These are phyloP conservation scores for Eupithecia centaureata DNA, from an alignment of 2,888 invertebrate species.

Conservation along the genomic window DNA sequence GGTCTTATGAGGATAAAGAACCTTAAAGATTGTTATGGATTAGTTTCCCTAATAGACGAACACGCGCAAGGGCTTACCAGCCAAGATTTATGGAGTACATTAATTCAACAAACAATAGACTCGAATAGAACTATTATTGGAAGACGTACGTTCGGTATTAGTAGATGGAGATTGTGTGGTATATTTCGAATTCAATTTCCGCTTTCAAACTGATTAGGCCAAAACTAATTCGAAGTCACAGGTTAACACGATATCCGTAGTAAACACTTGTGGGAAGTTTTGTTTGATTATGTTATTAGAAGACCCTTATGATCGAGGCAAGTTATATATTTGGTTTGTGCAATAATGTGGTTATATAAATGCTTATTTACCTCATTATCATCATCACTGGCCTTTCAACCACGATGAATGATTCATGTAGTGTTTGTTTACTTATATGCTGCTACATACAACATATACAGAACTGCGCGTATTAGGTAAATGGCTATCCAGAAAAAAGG, in stretches of 20 bases:
- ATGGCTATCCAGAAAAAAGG: not conserved
- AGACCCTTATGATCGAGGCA: not conserved
- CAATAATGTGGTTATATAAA: not conserved
- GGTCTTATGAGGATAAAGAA: constrained; percentile 18
- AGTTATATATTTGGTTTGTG: not conserved
- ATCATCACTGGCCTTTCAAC: not conserved
- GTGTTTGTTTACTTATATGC: not conserved
- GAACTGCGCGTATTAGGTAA: not conserved
- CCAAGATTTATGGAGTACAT: constrained; percentile 32
- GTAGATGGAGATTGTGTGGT: constrained; percentile 7
- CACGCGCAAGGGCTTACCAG: constrained; percentile 24
- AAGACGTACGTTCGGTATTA: constrained; percentile 3
- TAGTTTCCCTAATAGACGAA: constrained; percentile 22
- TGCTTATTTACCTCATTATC: not conserved
- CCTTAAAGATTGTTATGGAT: constrained; percentile 14
- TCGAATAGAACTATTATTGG: constrained; percentile 14
- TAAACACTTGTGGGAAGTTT: not conserved
- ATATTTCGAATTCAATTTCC: constrained; percentile 31
- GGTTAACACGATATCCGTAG: not conserved
- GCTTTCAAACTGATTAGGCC: constrained; percentile 15
- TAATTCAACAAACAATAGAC: constrained; percentile 34
- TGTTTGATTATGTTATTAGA: not conserved
- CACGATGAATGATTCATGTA: not conserved
- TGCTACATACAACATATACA: not conserved
- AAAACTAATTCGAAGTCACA: constrained; percentile 12